phyloP scores from a whole-genome alignment of 1,140 invertebrate genomes.

The Ceratina australensis region DNA sequence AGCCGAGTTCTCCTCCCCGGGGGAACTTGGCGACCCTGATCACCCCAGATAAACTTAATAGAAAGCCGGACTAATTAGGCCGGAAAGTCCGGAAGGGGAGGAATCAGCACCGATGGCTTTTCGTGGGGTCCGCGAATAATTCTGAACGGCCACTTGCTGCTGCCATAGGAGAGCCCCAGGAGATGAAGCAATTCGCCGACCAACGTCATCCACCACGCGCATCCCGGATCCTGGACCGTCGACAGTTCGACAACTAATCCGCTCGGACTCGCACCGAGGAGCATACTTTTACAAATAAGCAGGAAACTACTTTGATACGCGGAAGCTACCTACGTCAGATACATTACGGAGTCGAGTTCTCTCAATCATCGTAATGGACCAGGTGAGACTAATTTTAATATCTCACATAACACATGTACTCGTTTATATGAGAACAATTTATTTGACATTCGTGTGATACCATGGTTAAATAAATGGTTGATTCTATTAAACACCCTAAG shows the following conservation, averaged over 20 bases:
- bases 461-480: slow-evolving; percentile 44
- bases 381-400: slow-evolving; percentile 14
- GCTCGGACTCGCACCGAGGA: slow-evolving; percentile 35
- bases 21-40: slow-evolving; percentile 61
- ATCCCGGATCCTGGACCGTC: slow-evolving; percentile 56
- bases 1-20: slow-evolving; percentile 28
- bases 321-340: slow-evolving; percentile 4
- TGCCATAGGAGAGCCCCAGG: slow-evolving; percentile 60
- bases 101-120: slow-evolving; percentile 37
- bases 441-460: neutral
- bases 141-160: slow-evolving; percentile 50
- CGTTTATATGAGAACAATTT: neutral
- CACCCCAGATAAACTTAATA: slow-evolving; percentile 75
- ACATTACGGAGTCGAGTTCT: neutral
- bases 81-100: slow-evolving; percentile 51
- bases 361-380: neutral
- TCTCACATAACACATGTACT: no score
- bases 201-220: slow-evolving; percentile 56
- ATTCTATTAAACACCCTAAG: slow-evolving; percentile 68
- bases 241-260: slow-evolving; percentile 41
- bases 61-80: slow-evolving; percentile 69
- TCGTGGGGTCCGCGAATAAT: slow-evolving; percentile 55
- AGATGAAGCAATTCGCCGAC: slow-evolving; percentile 60
- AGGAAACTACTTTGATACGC: neutral
- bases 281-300: slow-evolving; percentile 41